Evolutionary conservation across 2,888 invertebrate genomes (phyloP), one percentile per base, ranked within the genome.

Genomic region (Agrypnus murinus): DNA sequence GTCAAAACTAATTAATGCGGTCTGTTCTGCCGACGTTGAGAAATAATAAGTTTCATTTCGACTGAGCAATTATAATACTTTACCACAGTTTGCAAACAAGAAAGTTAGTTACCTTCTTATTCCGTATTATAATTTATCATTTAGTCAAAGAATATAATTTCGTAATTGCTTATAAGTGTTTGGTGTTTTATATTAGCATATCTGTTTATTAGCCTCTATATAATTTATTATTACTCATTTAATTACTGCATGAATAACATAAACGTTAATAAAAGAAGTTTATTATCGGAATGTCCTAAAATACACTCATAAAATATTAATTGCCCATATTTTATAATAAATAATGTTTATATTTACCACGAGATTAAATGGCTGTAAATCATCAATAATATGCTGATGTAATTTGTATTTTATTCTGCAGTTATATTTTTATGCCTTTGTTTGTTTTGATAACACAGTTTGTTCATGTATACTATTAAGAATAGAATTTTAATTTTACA

Each of bases 311-410:
- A 83, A 84, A 83, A 81, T 81, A 79, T 80, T 82, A 83, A 83
- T 82, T 80, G 82, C 75, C 77, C 81, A 80, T 83, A 83, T 81
- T 81, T 84, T 82, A 83, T 79, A 78, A 81, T 83, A 83, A 83
- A 82, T 82, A 84, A 83, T 83, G 82, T 82, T 82, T 81, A 80
- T 81, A 82, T 82, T 83, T 83, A 83, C 81, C 81, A 81, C 71
- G 72, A 81, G 81, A 82, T 83, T 84, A 82, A 82, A 81, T 80
- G 77, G 78, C 75, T 77, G 78, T 84, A 83, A 83, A 84, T 84
- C 82, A 83, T 77, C 75, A 76, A 79, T 80, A 81, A 82, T 81
- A 78, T 79, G 43, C 76, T 74, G 78, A 79, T 77, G 74, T 76
- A 75, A 76, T 73, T 75, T 76, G 77, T 72, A 68, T 63, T 72